phyloP scores from a whole-genome alignment of 2,797 vertebrate species.

The Cephalopachus bancanus region DNA sequence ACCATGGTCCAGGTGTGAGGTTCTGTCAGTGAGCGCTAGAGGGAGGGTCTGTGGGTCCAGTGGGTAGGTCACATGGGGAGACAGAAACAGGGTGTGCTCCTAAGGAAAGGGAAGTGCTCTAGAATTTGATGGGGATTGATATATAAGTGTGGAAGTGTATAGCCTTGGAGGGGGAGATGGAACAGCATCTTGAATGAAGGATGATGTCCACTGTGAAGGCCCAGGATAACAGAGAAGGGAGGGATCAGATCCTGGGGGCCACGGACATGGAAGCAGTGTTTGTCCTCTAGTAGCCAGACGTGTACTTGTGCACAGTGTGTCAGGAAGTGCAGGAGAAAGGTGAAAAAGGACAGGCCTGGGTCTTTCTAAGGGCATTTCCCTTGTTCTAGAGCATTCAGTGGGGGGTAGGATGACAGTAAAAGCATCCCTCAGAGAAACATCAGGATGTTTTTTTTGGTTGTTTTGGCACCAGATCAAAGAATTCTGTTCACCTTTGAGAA shows the following conservation, averaged over 20 bases:
- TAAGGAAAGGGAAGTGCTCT: neutral
- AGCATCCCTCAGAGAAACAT: neutral
- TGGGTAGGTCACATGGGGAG: neutral
- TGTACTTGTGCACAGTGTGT: no score
- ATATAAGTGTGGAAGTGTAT: neutral
- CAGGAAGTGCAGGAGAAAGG: neutral
- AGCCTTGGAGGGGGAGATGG: no score
- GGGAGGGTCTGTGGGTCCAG: neutral
- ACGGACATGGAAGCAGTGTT: neutral
- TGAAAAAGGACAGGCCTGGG: no score
- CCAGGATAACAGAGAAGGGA: neutral
- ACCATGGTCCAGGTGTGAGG: neutral
- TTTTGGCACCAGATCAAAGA: neutral
- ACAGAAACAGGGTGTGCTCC: no score
- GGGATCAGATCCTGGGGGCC: no score
- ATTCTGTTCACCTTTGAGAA: neutral
- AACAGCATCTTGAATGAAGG: neutral
- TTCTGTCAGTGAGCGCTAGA: neutral
- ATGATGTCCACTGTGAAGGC: neutral
- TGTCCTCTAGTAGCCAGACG: neutral
- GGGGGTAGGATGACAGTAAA: neutral
- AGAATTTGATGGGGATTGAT: neutral
- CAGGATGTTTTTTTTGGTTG: neutral
- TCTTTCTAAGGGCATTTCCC: neutral
- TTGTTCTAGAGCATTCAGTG: neutral